These are phyloP conservation scores for Falco peregrinus DNA, from an alignment of 2,797 vertebrate genomes.

Conservation along the genomic window DNA sequence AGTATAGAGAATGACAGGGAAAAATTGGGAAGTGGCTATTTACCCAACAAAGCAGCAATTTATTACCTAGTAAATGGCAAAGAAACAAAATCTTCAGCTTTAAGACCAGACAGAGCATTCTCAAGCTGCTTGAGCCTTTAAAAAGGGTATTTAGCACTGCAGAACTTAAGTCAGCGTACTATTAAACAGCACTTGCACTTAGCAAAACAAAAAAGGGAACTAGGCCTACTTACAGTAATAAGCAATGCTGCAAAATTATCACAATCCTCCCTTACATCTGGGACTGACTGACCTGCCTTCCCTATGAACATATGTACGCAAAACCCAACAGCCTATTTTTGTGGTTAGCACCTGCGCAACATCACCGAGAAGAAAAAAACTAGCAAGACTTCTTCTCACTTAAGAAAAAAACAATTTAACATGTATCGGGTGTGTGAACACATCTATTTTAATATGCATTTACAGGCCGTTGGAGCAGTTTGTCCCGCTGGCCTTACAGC, in stretches of 20 bases:
- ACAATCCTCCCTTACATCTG: conserved; percentile 84
- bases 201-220: conserved; percentile 64
- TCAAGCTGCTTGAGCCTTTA: neutral
- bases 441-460: neutral
- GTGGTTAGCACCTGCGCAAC: neutral
- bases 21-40: neutral
- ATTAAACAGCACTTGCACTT: neutral
- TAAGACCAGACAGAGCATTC: neutral
- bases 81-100: neutral
- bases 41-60: neutral
- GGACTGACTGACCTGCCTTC: conserved; percentile 87
- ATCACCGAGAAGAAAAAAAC: neutral
- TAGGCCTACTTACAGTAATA: conserved; percentile 79
- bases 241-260: conserved; percentile 84
- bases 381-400: neutral
- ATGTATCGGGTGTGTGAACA: accelerated
- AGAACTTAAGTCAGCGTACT: neutral
- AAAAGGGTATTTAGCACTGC: neutral
- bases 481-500: neutral
- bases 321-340: conserved; percentile 75
- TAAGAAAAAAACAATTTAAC: neutral
- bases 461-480: no score
- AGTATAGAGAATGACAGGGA: neutral
- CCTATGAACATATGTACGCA: conserved; percentile 85
- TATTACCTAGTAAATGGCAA: neutral